Percentiles rank a stretch among this genome's conserved stretches.
These are phyloP conservation scores for Drosophila mulleri DNA, from an alignment of 2,888 invertebrate species.

Conservation along the genomic window DNA sequence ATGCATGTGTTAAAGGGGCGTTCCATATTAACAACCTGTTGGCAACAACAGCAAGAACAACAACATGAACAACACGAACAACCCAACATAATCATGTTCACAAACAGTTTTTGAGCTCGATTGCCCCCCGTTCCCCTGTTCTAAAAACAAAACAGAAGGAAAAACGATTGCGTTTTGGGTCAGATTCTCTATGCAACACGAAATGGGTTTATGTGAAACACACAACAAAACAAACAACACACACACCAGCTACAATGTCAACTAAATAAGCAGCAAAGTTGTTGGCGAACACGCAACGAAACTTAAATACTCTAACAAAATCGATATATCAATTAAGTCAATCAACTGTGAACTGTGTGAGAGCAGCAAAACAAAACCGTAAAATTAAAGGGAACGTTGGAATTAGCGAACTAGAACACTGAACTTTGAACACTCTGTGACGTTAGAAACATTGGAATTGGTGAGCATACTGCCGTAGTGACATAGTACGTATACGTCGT, in stretches of 20 bases:
- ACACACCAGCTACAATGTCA: constrained; percentile 21
- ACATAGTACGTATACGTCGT: background rate
- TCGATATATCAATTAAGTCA: constrained; percentile 24
- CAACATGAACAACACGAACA: constrained; percentile 5
- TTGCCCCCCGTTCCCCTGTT: background rate
- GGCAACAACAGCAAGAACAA: constrained; percentile 29
- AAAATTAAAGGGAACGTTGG: background rate
- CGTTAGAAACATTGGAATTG: constrained; percentile 5
- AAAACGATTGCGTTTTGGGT: constrained; percentile 19
- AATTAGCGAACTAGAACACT: background rate
- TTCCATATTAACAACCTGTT: constrained; percentile 71
- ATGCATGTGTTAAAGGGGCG: constrained; percentile 43
- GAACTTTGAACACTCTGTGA: background rate
- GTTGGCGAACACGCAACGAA: constrained; percentile 9
- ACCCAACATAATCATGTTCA: constrained; percentile 12
- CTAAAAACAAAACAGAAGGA: constrained; percentile 1
- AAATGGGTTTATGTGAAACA: constrained; percentile 33
- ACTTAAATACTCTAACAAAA: constrained; percentile 34
- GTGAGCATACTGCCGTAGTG: background rate
- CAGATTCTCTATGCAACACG: constrained; percentile 25
- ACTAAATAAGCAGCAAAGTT: constrained; percentile 29
- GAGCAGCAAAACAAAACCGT: background rate
- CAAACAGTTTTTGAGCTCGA: constrained; percentile 9
- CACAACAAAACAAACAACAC: constrained; percentile 1
- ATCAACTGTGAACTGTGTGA: constrained; percentile 13